phyloP scores from a whole-genome alignment of 2,113 vertebrate species.

The Patagioenas fasciata region DNA sequence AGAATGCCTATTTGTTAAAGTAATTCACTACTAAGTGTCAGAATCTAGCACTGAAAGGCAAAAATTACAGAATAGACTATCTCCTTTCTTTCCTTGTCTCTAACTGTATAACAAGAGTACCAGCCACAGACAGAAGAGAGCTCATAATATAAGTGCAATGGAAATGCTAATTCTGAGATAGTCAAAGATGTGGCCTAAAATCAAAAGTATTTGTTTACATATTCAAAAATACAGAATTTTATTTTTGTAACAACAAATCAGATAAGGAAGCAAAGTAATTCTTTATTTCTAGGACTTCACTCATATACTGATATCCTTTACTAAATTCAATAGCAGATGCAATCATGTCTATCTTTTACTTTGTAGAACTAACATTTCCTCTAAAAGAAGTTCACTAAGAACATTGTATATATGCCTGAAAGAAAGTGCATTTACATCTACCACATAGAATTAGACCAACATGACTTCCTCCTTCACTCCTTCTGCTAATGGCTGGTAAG shows the following conservation, averaged over 20 bases:
- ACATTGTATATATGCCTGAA: not conserved
- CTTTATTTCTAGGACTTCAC: not conserved
- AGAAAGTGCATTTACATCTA: not conserved
- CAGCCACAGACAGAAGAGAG: not conserved
- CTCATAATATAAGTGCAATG: fast-evolving
- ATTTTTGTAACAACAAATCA: not conserved
- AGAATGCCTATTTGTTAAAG: not conserved
- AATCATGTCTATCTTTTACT: not conserved
- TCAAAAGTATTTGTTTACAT: not conserved
- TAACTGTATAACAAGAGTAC: not conserved
- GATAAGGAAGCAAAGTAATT: not conserved
- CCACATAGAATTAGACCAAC: not conserved
- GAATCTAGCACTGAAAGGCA: not conserved
- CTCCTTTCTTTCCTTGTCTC: not conserved
- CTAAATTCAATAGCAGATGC: not conserved
- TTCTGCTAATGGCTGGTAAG: not conserved
- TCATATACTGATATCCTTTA: not conserved
- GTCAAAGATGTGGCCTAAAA: not conserved
- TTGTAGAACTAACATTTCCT: not conserved
- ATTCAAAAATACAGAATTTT: not conserved
- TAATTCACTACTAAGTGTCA: not conserved
- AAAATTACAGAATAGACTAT: not conserved
- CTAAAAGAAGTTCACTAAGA: not conserved
- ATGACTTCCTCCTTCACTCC: not conserved
- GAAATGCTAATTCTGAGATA: not conserved